Base-by-base conservation (phyloP, 2,888 invertebrate genomes). In the Taphrorychus bicolor region DNA sequence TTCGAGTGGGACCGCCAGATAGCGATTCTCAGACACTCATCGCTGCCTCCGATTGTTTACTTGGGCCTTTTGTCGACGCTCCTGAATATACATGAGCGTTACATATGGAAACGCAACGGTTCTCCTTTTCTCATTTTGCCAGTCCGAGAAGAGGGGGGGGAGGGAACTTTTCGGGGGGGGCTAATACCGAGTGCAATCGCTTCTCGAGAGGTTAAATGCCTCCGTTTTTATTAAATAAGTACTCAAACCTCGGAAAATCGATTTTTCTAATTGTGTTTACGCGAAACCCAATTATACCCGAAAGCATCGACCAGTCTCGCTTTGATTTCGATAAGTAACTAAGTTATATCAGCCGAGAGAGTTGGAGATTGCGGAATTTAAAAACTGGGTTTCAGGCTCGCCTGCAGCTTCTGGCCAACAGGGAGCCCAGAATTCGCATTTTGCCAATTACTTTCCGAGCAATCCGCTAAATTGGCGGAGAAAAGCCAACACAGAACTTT, bases 31-130 rank as follows among this genome's bases (percentile, higher is more conserved):
- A 54, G 54, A 54, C 54, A 54, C 54, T 54, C 52, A 65, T 69
- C 72, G 71, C 76, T 75, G 76, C 77, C 75, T 76, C 78, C 79
- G 78, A 69, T 80, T 81, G 81, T 82, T 81, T 81, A 80, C 81
- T 78, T 77, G 76, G 72, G 77, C 71, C 79, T 80, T 81, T 82
- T 81, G 80, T 80, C 78, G 78, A 74, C 52, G 75, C 74, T 77
- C 78, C 78, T 82, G 81, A 82, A 82, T 82, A 82, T 81, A 82
- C 81, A 81, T 82, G 81, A 82, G 80, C 79, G 79, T 81, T 82
- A 81, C 81, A 82, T 81, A 82, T 82, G 64, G 64, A 69, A 21
- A 63, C 45, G 45, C 17, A 45, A 45, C 17, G 45, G n/a, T 45
- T 45, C 45, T n/a, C 45, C 16, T 45, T 32, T 32, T n/a, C 14